A percentile compares a stretch with the other conserved stretches of the same genome.
phyloP scores from a whole-genome alignment of 2,113 vertebrate genomes.

The Phalacrocorax brasilianus region DNA sequence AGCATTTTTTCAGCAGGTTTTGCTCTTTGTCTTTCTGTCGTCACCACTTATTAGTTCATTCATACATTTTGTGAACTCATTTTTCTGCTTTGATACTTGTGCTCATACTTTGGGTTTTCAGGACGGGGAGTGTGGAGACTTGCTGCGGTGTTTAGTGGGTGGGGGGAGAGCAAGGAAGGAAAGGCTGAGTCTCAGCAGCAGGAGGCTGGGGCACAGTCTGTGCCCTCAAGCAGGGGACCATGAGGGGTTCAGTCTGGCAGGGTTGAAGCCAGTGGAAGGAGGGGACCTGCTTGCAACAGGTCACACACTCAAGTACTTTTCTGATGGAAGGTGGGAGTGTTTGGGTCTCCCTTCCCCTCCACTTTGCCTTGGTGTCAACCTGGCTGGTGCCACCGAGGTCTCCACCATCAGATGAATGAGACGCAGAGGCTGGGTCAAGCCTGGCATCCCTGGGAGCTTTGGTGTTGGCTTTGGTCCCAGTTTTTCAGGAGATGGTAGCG shows the following conservation, averaged over 20 bases:
- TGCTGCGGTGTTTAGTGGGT: neutral
- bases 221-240: accelerated
- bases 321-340: neutral
- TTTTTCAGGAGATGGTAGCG: accelerated
- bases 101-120: neutral
- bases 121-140: neutral
- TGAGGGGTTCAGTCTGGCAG: neutral
- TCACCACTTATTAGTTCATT: neutral
- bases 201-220: accelerated
- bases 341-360: neutral
- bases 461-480: neutral
- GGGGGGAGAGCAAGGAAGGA: neutral
- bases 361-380: neutral
- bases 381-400: neutral
- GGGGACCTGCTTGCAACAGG: neutral
- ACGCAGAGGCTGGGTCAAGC: neutral
- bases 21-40: neutral
- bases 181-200: neutral
- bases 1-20: neutral
- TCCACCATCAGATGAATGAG: neutral
- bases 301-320: neutral
- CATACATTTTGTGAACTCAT: neutral
- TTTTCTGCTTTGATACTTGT: neutral
- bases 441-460: accelerated
- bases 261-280: neutral